Conservation (phyloP, 2,797 vertebrate genomes). For the Ciconia nigra region DNA sequence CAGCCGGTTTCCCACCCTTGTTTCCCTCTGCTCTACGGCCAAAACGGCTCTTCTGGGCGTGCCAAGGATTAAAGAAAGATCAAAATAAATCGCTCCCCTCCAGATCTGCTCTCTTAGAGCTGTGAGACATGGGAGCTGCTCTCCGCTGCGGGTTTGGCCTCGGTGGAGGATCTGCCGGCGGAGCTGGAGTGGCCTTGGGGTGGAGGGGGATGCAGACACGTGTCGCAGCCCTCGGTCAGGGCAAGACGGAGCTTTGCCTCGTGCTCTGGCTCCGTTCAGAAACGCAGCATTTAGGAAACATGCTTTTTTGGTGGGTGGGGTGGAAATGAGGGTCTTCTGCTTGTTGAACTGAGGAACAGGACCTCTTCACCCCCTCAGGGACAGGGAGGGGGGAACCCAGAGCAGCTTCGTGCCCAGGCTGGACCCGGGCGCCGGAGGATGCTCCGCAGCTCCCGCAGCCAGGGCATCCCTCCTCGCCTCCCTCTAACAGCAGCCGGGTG, state of each 20-base stretch:
- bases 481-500: not conserved
- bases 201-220: not conserved
- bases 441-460: not conserved
- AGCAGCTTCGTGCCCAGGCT: not conserved
- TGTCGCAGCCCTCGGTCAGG: not conserved
- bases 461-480: not conserved
- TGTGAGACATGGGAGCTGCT: rapidly evolving
- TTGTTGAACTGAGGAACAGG: not conserved
- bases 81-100: not conserved
- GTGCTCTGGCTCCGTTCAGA: not conserved
- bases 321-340: not conserved
- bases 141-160: rapidly evolving
- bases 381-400: not conserved
- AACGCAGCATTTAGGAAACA: not conserved
- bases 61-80: not conserved
- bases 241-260: not conserved
- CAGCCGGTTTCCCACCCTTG: not conserved
- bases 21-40: not conserved
- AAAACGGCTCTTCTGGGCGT: not conserved
- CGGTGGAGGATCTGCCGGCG: rapidly evolving
- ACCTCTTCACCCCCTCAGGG: not conserved
- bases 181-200: not conserved
- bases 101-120: not conserved
- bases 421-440: rapidly evolving
- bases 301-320: rapidly evolving